These are phyloP conservation scores for Tamandua tetradactyla DNA, from an alignment of 2,797 vertebrate species.

Conservation along the genomic window DNA sequence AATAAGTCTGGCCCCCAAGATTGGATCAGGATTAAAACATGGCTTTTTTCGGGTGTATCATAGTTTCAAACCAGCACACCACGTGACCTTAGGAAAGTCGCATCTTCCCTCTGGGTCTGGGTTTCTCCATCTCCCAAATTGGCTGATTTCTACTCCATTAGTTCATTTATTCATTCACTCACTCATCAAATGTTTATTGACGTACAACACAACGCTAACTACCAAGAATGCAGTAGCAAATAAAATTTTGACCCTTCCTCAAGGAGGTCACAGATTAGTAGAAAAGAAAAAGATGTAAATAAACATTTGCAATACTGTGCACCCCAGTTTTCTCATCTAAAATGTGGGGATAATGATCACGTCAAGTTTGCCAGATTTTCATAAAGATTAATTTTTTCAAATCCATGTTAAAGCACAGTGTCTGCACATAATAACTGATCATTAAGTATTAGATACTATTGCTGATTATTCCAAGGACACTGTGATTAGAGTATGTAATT, in stretches of 20 bases:
- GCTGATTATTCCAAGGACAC: not conserved
- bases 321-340: not conserved
- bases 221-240: not conserved
- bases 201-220: too few relatives aligned
- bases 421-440: not conserved
- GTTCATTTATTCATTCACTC: not conserved
- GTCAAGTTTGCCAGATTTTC: not conserved
- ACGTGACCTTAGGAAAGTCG: not conserved
- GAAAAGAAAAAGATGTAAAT: not conserved
- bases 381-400: not conserved
- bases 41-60: too few relatives aligned
- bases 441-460: not conserved
- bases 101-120: not conserved
- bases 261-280: not conserved
- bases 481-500: not conserved
- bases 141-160: not conserved
- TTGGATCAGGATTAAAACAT: too few relatives aligned
- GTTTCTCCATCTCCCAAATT: not conserved
- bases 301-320: too few relatives aligned
- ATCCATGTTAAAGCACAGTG: not conserved
- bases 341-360: rapidly evolving
- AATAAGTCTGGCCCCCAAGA: too few relatives aligned
- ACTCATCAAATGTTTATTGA: not conserved
- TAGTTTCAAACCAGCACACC: too few relatives aligned
- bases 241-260: not conserved